phyloP scores from a whole-genome alignment of 2,888 invertebrate genomes.

The Odontocolon sp. region DNA sequence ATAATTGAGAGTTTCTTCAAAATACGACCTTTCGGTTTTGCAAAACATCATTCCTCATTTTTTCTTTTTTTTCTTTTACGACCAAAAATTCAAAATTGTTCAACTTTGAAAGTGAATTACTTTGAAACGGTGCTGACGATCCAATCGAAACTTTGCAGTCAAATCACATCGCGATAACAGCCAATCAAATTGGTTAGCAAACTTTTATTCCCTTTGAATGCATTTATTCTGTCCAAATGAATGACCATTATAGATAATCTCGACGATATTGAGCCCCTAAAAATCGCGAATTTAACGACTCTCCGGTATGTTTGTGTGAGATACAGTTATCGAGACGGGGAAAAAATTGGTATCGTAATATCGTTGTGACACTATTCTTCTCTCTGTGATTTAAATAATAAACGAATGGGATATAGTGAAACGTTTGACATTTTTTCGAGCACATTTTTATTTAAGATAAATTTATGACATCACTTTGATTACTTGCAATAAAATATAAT shows the following conservation, averaged over 20 bases:
- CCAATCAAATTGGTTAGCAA: neutral
- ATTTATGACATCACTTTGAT: slow-evolving; percentile 27
- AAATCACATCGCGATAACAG: too few relatives aligned
- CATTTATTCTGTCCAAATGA: slow-evolving; percentile 22
- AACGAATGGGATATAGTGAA: slow-evolving; percentile 29
- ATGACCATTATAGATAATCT: neutral
- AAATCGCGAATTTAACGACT: too few relatives aligned
- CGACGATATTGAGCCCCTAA: neutral
- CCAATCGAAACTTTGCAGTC: too few relatives aligned
- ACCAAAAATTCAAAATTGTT: too few relatives aligned
- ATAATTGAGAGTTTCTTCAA: slow-evolving; percentile 64
- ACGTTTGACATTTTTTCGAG: neutral
- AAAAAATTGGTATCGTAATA: slow-evolving; percentile 34
- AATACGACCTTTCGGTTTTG: too few relatives aligned
- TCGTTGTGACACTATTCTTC: slow-evolving; percentile 61
- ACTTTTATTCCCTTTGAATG: slow-evolving; percentile 22
- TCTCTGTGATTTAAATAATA: slow-evolving; percentile 61
- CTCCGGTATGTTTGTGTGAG: slow-evolving; percentile 59
- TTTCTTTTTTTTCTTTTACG: too few relatives aligned
- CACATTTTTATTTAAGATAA: slow-evolving; percentile 48
- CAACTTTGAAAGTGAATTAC: too few relatives aligned
- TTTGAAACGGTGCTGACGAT: too few relatives aligned
- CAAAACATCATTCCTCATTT: too few relatives aligned
- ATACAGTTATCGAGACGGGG: slow-evolving; percentile 52
- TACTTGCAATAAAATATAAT: slow-evolving; percentile 22